Evolutionary conservation across 1,140 invertebrate genomes (phyloP).

Genomic region (Penaeus chinensis): DNA sequence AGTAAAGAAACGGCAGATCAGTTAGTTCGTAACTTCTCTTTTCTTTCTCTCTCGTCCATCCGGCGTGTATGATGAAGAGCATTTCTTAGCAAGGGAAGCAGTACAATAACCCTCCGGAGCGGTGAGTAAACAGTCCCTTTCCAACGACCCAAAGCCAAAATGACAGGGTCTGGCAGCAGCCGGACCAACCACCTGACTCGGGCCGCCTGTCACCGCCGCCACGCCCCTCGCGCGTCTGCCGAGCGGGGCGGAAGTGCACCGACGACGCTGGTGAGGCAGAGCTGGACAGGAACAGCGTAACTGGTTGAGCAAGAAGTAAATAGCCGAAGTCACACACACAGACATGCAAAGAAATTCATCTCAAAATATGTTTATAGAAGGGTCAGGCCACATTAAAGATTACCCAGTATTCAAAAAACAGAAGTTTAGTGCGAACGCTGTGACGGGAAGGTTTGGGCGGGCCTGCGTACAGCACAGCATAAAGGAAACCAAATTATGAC

Average conservation of each 20-base stretch:
- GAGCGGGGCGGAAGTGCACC: too few relatives aligned
- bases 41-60: not conserved
- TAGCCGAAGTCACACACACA: not conserved
- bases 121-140: not conserved
- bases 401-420: too few relatives aligned
- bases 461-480: too few relatives aligned
- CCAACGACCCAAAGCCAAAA: not conserved
- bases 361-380: not conserved
- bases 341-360: not conserved
- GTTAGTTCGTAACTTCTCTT: not conserved
- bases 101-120: not conserved
- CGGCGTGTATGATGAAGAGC: not conserved
- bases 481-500: too few relatives aligned
- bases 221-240: too few relatives aligned
- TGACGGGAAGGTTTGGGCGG: too few relatives aligned
- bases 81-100: not conserved
- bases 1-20: too few relatives aligned
- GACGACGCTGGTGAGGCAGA: too few relatives aligned
- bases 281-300: too few relatives aligned
- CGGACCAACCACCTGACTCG: not conserved
- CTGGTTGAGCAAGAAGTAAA: not conserved
- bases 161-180: conserved; percentile 6
- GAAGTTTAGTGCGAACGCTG: too few relatives aligned
- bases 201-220: too few relatives aligned
- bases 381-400: not conserved